Base-by-base conservation (phyloP, 2,888 invertebrate genomes). In the Copidosoma aretas region DNA sequence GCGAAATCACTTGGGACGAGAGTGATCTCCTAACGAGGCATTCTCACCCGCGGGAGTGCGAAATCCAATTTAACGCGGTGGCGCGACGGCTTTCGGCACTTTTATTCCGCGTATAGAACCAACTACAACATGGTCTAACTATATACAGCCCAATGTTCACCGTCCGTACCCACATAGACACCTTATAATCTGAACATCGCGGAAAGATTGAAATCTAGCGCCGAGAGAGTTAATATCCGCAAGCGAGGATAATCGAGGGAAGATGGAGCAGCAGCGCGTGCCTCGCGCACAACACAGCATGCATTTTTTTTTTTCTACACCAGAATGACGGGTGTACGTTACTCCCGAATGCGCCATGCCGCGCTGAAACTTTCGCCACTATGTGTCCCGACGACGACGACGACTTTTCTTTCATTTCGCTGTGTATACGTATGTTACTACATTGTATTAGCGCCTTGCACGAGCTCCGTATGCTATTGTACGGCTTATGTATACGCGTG, bases 141-240 rank as follows among this genome's bases (percentile, higher is more conserved):
- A n/a, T n/a, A n/a, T n/a, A n/a, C n/a, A n/a, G n/a, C n/a, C n/a
- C n/a, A n/a, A n/a, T n/a, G n/a, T n/a, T n/a, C n/a, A n/a, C n/a
- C n/a, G n/a, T n/a, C n/a, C n/a, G n/a, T n/a, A n/a, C n/a, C n/a
- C n/a, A n/a, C n/a, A n/a, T n/a, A n/a, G n/a, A n/a, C n/a, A n/a
- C n/a, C n/a, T n/a, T n/a, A n/a, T n/a, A n/a, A n/a, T n/a, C n/a
- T 32, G 8, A 5, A 32, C 32, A 8, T 8, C 68, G 71, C 61
- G 64, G 60, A 54, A 73, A 32, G 67, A 73, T 70, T 67, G 58
- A 53, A 58, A 69, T 64, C 68, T 61, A 52, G 21, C 41, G 14
- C 43, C 25, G 54, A 14, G 65, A 67, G 60, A 65, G 24, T 32
- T 32, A 32, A 32, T 32, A 60, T 46, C 70, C 68, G 43, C 32